A percentile compares a stretch with the other conserved stretches of the same genome.
Evolutionary conservation across 2,113 vertebrate species (phyloP).

Genomic region (Nipponia nippon): DNA sequence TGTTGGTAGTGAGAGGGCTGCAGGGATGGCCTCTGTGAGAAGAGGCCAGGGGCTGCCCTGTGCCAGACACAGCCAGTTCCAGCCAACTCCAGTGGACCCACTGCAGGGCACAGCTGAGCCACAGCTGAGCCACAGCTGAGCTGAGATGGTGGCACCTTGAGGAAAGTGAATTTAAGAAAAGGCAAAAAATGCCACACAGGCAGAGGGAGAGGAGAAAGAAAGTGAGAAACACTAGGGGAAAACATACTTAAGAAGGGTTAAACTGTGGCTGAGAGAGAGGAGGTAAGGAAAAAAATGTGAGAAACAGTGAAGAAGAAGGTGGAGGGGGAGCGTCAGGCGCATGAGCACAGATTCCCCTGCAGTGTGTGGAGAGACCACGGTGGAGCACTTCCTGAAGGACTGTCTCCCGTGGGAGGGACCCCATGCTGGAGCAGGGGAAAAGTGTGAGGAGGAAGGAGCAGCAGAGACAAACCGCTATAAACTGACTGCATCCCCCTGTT

Average conservation of each 20-base stretch:
- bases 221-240: not conserved
- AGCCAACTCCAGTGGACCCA: not conserved
- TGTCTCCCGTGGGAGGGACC: not conserved
- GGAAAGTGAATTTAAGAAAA: not conserved
- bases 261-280: not conserved
- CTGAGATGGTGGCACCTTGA: not conserved
- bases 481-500: not conserved
- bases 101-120: not conserved
- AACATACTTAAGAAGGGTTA: not conserved
- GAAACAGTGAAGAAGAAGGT: not conserved
- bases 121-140: not conserved
- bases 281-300: not conserved
- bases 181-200: not conserved
- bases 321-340: not conserved
- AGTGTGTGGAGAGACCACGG: fast-evolving
- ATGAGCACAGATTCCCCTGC: not conserved
- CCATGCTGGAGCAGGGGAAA: not conserved
- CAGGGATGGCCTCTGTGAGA: not conserved
- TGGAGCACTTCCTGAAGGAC: not conserved
- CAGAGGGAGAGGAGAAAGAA: not conserved
- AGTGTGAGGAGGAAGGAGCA: not conserved
- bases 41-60: not conserved
- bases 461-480: not conserved
- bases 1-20: not conserved
- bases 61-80: not conserved